Evolutionary conservation across 2,113 vertebrate genomes (phyloP), one percentile per base, ranked within the genome.

Genomic region (Hylia prasina): DNA sequence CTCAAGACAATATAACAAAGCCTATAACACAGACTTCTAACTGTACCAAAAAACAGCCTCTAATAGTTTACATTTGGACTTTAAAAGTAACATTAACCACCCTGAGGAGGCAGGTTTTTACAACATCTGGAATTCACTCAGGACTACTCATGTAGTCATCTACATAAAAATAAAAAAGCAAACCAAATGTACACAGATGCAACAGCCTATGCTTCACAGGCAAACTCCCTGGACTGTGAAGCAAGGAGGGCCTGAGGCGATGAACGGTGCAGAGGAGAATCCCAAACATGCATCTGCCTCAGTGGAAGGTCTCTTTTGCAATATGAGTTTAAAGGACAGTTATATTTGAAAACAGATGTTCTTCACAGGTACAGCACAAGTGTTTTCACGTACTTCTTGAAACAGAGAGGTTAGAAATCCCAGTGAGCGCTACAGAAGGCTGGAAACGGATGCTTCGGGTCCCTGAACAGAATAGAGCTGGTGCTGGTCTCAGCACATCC

Each of bases 221-320:
- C 33, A 35, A 87, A 17, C 9, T 56, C 48, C 66, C 22, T 13
- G 28, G 33, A 5, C 50, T 31, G 13, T 2, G 13, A 64, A 47
- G 58, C 0, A 3, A 87, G 35, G 33, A 31, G 25, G 42, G 40
- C 47, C 63, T 17, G 44, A 68, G 35, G 79, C 3, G 1, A 51
- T 3, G 7, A 75, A 47, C 0, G 0, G 30, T 22, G 24, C 40
- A 14, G 18, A 79, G 25, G 22, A 48, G 63, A 84, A 39, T 30
- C 24, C 48, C 30, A 28, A 24, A 28, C 2, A 9, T 2, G 21
- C 0, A 35, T 10, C 35, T 35, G 11, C 2, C 23, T 8, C 50
- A 68, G 70, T 0, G 0, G 25, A 66, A 90, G 35, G 69, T 42
- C 14, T 51, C 60, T 28, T 47, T 19, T 40, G 45, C 56, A 82